A percentile compares a stretch with the other conserved stretches of the same genome.
Evolutionary conservation across 1,140 invertebrate species (phyloP).

Genomic region (Papilio machaon): DNA sequence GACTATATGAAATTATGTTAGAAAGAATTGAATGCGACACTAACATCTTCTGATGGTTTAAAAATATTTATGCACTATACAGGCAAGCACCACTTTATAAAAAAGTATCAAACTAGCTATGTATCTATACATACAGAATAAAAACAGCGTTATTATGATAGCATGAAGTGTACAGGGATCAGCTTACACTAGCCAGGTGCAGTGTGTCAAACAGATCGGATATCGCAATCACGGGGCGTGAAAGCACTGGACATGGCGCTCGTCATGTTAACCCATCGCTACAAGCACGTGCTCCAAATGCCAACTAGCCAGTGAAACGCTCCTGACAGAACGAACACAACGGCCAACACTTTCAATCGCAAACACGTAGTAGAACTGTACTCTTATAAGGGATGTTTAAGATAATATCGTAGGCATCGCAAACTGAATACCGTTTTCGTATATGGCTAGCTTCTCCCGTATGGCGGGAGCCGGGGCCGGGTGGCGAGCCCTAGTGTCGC

Average conservation of each 20-base stretch:
- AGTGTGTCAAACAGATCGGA: constrained; percentile 68
- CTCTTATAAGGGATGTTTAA: constrained; percentile 43
- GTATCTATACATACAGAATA: not conserved
- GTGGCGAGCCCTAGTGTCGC: constrained; percentile 70
- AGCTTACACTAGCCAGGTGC: constrained; percentile 52
- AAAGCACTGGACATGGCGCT: constrained; percentile 70
- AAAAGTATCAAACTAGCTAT: not conserved
- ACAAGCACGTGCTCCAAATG: constrained; percentile 73
- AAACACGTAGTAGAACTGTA: constrained; percentile 28
- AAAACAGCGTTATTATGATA: not conserved
- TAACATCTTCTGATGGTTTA: no score
- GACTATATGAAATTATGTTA: no score
- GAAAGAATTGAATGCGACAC: no score
- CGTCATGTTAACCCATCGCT: constrained; percentile 66
- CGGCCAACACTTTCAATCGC: constrained; percentile 67
- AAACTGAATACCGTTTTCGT: constrained; percentile 72
- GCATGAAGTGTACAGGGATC: constrained; percentile 45
- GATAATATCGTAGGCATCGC: constrained; percentile 33
- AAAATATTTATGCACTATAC: no score
- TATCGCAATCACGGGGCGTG: constrained; percentile 68
- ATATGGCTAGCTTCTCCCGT: constrained; percentile 76
- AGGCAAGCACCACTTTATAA: not conserved
- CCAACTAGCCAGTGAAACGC: constrained; percentile 74
- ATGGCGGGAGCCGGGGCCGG: constrained; percentile 71
- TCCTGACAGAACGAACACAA: constrained; percentile 42